Evolutionary conservation across 2,113 vertebrate genomes (phyloP).

Genomic region (Prinia subflava): DNA sequence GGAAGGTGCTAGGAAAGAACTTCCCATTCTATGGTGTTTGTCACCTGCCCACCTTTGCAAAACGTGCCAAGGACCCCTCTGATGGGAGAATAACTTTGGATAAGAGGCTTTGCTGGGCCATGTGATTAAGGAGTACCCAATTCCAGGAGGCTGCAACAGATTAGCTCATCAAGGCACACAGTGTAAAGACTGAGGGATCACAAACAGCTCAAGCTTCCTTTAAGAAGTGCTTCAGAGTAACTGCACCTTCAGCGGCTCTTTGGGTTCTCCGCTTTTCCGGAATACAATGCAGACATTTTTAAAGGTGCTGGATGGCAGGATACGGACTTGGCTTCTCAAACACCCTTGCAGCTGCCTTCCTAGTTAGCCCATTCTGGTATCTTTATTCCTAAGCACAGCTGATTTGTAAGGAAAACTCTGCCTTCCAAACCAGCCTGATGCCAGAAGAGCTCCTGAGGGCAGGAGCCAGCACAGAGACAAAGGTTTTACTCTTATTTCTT

Average conservation of each 20-base stretch:
- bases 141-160: slow-evolving; percentile 8
- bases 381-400: neutral
- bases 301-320: neutral
- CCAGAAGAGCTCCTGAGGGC: neutral
- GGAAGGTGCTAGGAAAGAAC: neutral
- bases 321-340: neutral
- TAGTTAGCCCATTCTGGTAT: neutral
- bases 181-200: slow-evolving; percentile 7
- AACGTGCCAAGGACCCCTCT: neutral
- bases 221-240: neutral
- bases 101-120: slow-evolving; percentile 24
- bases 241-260: neutral
- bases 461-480: neutral
- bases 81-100: slow-evolving; percentile 4
- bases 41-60: neutral
- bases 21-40: neutral
- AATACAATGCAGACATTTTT: neutral
- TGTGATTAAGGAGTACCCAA: neutral
- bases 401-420: neutral
- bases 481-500: neutral
- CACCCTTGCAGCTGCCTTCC: neutral
- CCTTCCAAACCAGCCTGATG: neutral
- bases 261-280: neutral
- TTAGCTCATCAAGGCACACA: slow-evolving; percentile 9
- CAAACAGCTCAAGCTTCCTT: neutral